phyloP scores from a whole-genome alignment of 2,797 vertebrate genomes.

The Cynodonichthys magdalenae region DNA sequence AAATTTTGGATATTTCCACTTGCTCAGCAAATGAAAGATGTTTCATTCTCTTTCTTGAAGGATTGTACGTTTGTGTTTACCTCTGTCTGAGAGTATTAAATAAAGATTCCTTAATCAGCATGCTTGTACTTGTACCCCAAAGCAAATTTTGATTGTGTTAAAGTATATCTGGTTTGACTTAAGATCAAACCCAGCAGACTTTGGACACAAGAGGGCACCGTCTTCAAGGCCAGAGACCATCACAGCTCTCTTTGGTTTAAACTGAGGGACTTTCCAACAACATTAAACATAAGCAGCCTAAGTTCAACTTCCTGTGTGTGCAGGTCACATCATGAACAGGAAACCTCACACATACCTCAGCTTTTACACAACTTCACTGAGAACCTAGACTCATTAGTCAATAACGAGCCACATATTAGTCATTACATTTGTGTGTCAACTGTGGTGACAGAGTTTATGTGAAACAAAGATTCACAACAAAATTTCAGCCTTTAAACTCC shows the following conservation, averaged over 20 bases:
- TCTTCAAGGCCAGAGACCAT: neutral
- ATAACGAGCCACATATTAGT: neutral
- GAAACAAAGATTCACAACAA: neutral
- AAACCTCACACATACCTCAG: conserved; percentile 11
- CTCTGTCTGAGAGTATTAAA: too few relatives aligned
- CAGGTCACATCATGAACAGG: conserved; percentile 21
- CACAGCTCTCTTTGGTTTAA: neutral
- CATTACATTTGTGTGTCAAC: neutral
- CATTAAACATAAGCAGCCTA: neutral
- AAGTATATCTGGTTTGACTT: too few relatives aligned
- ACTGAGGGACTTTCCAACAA: conserved; percentile 39
- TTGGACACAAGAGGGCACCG: conserved; percentile 23
- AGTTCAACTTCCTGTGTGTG: conserved; percentile 10
- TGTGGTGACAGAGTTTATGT: neutral
- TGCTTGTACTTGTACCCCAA: neutral
- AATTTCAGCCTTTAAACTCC: neutral
- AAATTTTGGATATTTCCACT: too few relatives aligned
- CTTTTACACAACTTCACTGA: conserved; percentile 8
- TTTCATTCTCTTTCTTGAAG: too few relatives aligned
- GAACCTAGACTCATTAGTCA: neutral
- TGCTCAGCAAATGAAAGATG: too few relatives aligned
- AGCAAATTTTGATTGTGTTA: too few relatives aligned
- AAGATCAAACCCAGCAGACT: too few relatives aligned
- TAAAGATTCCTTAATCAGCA: neutral
- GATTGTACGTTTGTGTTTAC: too few relatives aligned